Evolutionary conservation across 2,888 invertebrate species (phyloP).

Genomic region (Bombylius major): DNA sequence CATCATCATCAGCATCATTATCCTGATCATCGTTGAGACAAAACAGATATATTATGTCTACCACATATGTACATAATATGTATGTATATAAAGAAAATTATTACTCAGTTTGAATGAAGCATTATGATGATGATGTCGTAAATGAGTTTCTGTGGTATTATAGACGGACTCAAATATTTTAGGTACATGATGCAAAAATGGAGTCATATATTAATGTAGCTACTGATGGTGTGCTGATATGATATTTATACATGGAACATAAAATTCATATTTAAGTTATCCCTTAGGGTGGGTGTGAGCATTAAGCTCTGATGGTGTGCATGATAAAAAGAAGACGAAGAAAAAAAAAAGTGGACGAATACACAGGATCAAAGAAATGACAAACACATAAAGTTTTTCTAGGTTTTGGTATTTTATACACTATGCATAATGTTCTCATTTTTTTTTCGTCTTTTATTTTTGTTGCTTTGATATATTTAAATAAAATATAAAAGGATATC

Average conservation of each 20-base stretch:
- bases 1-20: background rate
- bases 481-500: too few relatives aligned
- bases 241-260: background rate
- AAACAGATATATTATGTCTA: too few relatives aligned
- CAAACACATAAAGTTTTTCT: background rate
- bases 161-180: too few relatives aligned
- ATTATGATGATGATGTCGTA: too few relatives aligned
- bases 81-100: too few relatives aligned
- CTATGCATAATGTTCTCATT: too few relatives aligned
- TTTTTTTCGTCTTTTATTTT: too few relatives aligned
- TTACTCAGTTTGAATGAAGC: too few relatives aligned
- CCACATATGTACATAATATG: too few relatives aligned
- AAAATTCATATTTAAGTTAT: background rate
- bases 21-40: background rate
- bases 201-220: background rate
- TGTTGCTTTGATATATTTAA: too few relatives aligned
- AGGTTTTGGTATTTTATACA: background rate
- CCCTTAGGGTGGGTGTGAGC: background rate
- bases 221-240: background rate
- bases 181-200: too few relatives aligned
- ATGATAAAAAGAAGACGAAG: background rate
- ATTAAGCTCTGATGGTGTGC: background rate
- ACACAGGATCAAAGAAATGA: background rate
- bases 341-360: background rate
- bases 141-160: too few relatives aligned